Evolutionary conservation across 2,113 vertebrate genomes (phyloP), one percentile per base, ranked within the genome.

Genomic region (Heloderma charlesbogerti): DNA sequence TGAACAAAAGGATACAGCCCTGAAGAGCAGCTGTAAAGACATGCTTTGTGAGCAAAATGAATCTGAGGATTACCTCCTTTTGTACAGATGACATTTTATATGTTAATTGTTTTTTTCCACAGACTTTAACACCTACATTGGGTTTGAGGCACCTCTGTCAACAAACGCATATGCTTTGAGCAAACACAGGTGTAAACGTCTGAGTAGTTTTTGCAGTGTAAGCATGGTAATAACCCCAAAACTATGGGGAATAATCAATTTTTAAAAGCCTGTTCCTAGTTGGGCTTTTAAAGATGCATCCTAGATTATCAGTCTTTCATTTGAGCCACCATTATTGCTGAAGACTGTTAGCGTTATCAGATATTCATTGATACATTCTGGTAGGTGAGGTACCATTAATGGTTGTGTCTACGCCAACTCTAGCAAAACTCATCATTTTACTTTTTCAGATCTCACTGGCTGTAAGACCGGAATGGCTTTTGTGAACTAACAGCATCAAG

Each of bases 101-200:
- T 48, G 69, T 81, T 93, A 92, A 95, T 93, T 84, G 93, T 91
- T 96, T 95, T 60, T 94, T 83, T 51, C 69, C 37, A 71, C 40
- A 86, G 88, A 91, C 27, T 84, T 95, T 91, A 92, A 94, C 92
- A 91, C 91, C 94, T 96, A 69, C 84, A 91, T 89, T 2, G 0
- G 51, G 88, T 93, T 90, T 96, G 91, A 93, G 95, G 90, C 34
- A 87, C 93, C 67, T 91, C 93, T 91, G 93, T 94, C 92, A 94
- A 93, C 91, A 78, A 89, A 86, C 31, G 88, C 74, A 86, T 87
- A 89, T 66, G 91, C n/a, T 87, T 13, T 89, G 87, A 91, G 90
- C 95, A 97, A 96, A 97, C 94, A 93, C 89, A 91, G 91, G 88
- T 91, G 93, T 91, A 91, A 95, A 85, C 37, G 51, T 74, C 86